Percentiles rank a stretch among this genome's conserved stretches.
Evolutionary conservation across 2,113 vertebrate species (phyloP).

Genomic region (Misgurnus anguillicaudatus): DNA sequence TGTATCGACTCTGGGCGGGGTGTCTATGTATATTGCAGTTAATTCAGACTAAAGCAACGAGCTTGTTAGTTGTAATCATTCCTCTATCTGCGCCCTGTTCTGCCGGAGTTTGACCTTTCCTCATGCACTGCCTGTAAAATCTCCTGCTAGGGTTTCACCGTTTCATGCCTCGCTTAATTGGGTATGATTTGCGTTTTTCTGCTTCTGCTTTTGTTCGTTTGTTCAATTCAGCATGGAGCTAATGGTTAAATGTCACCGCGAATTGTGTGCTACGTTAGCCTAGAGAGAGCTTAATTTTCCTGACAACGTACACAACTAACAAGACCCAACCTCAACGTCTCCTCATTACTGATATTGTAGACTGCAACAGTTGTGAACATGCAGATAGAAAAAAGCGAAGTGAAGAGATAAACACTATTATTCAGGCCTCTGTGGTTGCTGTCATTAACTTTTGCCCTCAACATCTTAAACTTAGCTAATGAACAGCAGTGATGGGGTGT

Average conservation of each 20-base stretch:
- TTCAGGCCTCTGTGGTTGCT: conserved; percentile 64
- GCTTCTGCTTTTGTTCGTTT: conserved; percentile 71
- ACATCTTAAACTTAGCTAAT: conserved; percentile 72
- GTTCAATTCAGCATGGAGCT: conserved; percentile 75
- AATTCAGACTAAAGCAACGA: conserved; percentile 71
- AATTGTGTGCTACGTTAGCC: conserved; percentile 79
- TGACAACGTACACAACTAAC: conserved; percentile 63
- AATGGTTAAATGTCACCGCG: conserved; percentile 88
- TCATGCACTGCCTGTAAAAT: conserved; percentile 75
- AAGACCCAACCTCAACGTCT: conserved; percentile 56
- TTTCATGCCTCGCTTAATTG: conserved; percentile 94
- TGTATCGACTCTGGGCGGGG: conserved; percentile 24
- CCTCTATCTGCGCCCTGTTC: conserved; percentile 67
- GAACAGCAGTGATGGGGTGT: conserved; percentile 55
- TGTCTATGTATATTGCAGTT: conserved; percentile 53
- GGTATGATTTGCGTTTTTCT: conserved; percentile 76
- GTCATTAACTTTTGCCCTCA: conserved; percentile 73
- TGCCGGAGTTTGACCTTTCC: conserved; percentile 88
- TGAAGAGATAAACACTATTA: conserved; percentile 61
- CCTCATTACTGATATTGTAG: conserved; percentile 76
- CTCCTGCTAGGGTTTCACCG: conserved; percentile 71
- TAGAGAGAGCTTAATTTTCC: conserved; percentile 73
- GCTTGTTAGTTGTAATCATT: conserved; percentile 87
- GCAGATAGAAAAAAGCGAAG: conserved; percentile 33
- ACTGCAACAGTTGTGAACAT: conserved; percentile 63